A percentile compares a stretch with the other conserved stretches of the same genome.
phyloP scores from a whole-genome alignment of 2,888 invertebrate genomes.

The Sinopyrophorus schimmeli region DNA sequence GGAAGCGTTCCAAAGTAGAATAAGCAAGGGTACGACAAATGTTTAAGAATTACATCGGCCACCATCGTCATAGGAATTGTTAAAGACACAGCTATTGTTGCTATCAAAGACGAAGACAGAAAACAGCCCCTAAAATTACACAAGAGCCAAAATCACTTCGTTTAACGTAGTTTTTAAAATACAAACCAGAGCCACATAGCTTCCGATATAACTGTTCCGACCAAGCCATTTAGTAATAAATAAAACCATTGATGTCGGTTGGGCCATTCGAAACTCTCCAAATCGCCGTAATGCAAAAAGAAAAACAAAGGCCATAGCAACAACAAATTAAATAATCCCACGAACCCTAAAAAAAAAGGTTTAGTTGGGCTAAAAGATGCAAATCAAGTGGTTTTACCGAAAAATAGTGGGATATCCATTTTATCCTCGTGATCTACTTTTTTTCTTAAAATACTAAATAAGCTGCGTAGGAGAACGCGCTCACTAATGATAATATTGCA shows the following conservation, averaged over 20 bases:
- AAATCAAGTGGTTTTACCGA: conserved; percentile 65
- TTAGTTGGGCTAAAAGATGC: conserved; percentile 16
- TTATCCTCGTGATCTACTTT: conserved; percentile 91
- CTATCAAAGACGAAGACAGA: conserved; percentile 87
- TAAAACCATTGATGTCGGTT: conserved; percentile 77
- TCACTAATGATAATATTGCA: conserved; percentile 78
- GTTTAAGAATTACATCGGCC: conserved; percentile 76
- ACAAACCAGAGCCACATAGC: conserved; percentile 89
- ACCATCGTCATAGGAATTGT: conserved; percentile 89
- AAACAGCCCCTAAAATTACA: conserved; percentile 90
- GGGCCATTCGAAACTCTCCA: conserved; percentile 87
- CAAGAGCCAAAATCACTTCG: too few relatives aligned
- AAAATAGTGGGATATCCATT: conserved; percentile 93
- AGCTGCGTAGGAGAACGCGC: conserved; percentile 87
- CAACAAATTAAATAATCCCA: conserved; percentile 88
- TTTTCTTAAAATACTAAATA: conserved; percentile 86
- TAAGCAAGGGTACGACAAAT: conserved; percentile 67
- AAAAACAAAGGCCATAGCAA: conserved; percentile 90
- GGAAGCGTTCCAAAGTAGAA: conserved; percentile 81
- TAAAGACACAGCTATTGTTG: conserved; percentile 82
- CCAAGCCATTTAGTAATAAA: conserved; percentile 80
- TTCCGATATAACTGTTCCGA: conserved; percentile 91
- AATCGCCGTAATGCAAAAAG: conserved; percentile 77
- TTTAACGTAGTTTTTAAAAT: conserved; percentile 6
- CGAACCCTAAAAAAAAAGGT: conserved; percentile 78